Conservation (phyloP, 2,113 vertebrate species). For the Apodemus speciosus region DNA sequence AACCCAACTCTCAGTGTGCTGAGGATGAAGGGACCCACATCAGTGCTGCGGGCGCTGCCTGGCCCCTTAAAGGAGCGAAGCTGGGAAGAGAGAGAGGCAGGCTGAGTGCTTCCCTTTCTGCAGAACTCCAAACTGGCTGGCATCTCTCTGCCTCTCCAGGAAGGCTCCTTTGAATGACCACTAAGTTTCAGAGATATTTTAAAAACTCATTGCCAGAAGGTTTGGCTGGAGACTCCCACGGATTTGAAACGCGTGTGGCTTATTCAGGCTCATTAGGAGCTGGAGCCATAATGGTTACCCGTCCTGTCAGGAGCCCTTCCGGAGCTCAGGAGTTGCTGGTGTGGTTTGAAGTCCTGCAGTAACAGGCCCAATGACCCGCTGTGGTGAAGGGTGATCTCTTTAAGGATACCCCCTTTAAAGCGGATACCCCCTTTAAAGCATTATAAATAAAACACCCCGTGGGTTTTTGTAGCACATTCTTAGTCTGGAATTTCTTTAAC, state of each 20-base stretch:
- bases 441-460: neutral
- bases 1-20: neutral
- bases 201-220: neutral
- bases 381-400: neutral
- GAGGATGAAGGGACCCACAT: fast-evolving
- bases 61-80: neutral
- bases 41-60: fast-evolving
- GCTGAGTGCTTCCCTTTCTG: neutral
- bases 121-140: too few species aligned
- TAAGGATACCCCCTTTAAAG: neutral
- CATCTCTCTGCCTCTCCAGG: neutral
- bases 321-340: neutral
- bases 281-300: fast-evolving
- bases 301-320: neutral
- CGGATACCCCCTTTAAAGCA: too few species aligned
- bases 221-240: neutral
- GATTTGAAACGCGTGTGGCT: neutral
- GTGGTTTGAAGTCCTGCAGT: neutral
- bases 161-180: neutral
- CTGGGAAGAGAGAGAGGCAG: neutral
- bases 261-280: fast-evolving
- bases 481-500: neutral
- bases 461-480: neutral
- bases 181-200: neutral
- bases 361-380: neutral